Evolutionary conservation across 2,797 vertebrate genomes (phyloP).

Genomic region (Merluccius polli): DNA sequence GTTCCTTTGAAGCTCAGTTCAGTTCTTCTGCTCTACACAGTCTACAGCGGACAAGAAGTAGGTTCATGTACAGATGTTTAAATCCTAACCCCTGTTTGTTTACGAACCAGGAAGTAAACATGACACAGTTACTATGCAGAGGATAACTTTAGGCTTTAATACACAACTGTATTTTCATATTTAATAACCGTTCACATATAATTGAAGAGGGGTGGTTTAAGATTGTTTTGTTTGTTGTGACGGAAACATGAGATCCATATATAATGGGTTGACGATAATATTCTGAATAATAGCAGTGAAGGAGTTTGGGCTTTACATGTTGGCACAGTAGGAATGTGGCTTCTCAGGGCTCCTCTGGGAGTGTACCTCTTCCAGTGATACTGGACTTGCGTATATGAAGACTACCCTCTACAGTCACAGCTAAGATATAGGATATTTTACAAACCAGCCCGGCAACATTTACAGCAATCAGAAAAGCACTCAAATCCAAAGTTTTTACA

Average conservation of each 20-base stretch:
- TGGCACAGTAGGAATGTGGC: constrained; percentile 55
- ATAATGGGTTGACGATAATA: constrained; percentile 34
- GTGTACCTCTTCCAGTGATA: background rate
- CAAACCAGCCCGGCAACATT: background rate
- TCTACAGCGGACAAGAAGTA: background rate
- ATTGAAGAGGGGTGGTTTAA: constrained; percentile 10
- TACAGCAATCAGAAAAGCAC: background rate
- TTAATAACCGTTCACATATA: constrained; percentile 25
- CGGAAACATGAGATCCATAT: constrained; percentile 30
- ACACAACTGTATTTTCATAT: constrained; percentile 15
- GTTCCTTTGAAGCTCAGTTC: background rate
- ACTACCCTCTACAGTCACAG: constrained; percentile 2
- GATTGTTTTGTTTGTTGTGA: constrained; percentile 1
- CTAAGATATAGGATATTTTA: background rate
- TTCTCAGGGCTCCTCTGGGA: background rate
- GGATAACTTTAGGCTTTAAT: constrained; percentile 19
- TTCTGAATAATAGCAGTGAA: constrained; percentile 25
- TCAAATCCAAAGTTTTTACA: background rate
- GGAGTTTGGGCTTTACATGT: constrained; percentile 45
- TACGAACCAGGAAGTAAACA: constrained; percentile 10
- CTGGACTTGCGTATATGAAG: background rate
- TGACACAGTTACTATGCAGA: constrained; percentile 17
- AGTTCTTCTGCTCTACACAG: background rate
- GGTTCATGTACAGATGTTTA: background rate
- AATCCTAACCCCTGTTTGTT: background rate